Percentiles rank a stretch among this genome's conserved stretches.
These are phyloP conservation scores for Drosophila colorata DNA, from an alignment of 2,888 invertebrate species.

Conservation along the genomic window DNA sequence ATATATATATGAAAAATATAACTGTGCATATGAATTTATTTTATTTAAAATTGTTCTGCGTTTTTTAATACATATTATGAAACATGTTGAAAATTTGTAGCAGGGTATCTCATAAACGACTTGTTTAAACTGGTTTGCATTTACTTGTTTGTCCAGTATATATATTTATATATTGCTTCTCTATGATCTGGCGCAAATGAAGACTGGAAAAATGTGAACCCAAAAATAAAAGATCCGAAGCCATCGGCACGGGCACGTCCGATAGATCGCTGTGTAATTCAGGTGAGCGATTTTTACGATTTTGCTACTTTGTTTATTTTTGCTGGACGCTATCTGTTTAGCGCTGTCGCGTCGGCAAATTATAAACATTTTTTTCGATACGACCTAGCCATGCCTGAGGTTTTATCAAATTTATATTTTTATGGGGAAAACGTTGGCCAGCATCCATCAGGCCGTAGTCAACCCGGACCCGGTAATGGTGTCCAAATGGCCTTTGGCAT, in stretches of 20 bases:
- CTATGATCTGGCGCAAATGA: slow-evolving; percentile 9
- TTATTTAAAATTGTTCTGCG: too few relatives aligned
- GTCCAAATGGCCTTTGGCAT: not conserved
- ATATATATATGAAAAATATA: too few relatives aligned
- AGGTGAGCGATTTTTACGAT: slow-evolving; percentile 55
- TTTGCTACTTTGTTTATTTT: slow-evolving; percentile 63
- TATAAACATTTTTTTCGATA: slow-evolving; percentile 61
- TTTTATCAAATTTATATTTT: slow-evolving; percentile 34
- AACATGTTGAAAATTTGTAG: too few relatives aligned
- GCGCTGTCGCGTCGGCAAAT: slow-evolving; percentile 65
- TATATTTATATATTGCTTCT: not conserved
- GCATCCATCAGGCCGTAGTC: slow-evolving; percentile 14
- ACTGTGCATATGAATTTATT: too few relatives aligned
- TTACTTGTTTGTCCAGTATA: not conserved
- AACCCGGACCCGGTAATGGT: not conserved
- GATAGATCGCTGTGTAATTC: slow-evolving; percentile 29
- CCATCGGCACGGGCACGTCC: slow-evolving; percentile 16
- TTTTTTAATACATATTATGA: too few relatives aligned
- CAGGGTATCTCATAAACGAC: not conserved
- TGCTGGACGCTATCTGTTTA: slow-evolving; percentile 55
- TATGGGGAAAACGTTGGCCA: slow-evolving; percentile 5
- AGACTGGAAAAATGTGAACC: slow-evolving; percentile 3
- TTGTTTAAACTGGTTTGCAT: not conserved
- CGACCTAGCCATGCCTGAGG: slow-evolving; percentile 12
- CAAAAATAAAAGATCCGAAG: slow-evolving; percentile 14